A percentile compares a stretch with the other conserved stretches of the same genome.
phyloP scores from a whole-genome alignment of 2,113 vertebrate species.

The Theristicus caerulescens region DNA sequence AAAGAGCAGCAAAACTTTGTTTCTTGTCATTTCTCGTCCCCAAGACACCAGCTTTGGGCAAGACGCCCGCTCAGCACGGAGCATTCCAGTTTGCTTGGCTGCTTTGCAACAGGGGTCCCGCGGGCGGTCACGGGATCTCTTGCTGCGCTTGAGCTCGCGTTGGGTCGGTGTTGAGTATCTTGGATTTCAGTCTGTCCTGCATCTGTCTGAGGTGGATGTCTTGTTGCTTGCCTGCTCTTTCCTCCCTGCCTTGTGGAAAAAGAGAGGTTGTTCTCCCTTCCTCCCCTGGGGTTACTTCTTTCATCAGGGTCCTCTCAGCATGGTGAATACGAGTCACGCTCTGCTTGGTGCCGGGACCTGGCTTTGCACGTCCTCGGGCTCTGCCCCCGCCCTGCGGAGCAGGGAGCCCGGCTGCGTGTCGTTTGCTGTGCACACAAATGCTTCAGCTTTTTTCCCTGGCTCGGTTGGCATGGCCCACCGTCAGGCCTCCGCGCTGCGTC shows the following conservation, averaged over 20 bases:
- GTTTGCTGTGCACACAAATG: not conserved
- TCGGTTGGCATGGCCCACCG: not conserved
- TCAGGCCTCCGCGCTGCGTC: not conserved
- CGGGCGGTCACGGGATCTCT: not conserved
- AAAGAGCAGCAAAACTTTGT: not conserved
- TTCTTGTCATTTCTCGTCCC: not conserved
- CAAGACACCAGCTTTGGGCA: not conserved
- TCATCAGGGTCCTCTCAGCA: not conserved
- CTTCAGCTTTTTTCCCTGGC: not conserved
- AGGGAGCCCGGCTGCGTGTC: not conserved
- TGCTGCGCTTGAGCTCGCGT: not conserved
- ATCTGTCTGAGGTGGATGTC: not conserved
- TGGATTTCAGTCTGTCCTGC: not conserved
- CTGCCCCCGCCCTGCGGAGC: not conserved
- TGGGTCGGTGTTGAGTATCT: not conserved
- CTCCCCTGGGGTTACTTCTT: not conserved
- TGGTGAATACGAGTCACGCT: not conserved
- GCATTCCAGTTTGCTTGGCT: not conserved
- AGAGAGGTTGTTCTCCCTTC: not conserved
- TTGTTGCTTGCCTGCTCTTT: not conserved
- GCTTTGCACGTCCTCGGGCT: not conserved
- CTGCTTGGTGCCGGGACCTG: not conserved
- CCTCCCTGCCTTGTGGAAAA: not conserved
- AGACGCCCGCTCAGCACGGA: not conserved
- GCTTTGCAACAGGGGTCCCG: not conserved